Evolutionary conservation across 2,888 invertebrate genomes (phyloP), one percentile per base, ranked within the genome.

Genomic region (Galeopsomyia nigrocyanea): DNA sequence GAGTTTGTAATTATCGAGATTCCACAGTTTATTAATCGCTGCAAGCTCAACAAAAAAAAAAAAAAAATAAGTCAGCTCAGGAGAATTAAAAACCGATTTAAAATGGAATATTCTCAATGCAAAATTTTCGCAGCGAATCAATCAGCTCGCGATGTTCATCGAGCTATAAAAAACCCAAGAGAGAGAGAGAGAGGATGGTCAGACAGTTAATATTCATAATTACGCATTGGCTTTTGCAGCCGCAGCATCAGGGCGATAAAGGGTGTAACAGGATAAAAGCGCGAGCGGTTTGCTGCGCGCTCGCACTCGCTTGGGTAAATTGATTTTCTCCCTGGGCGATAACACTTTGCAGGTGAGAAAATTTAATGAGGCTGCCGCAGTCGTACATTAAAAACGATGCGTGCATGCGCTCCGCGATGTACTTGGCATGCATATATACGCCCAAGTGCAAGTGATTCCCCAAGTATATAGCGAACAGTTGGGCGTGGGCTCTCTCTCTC

Each of bases 151-250:
- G 31, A 31, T 39, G 13, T 10, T 10, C 5, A 39, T 3, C 39
- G 39, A 39, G 39, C 39, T 39, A 39, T 7, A 39, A 13, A 39
- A 13, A 39, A 7, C 3, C 1, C 7, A 7, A 39, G 39, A 39
- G 39, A 39, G 39, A 39, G 51, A 16, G 19, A 13, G 26, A 7
- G 31, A 57, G 16, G 26, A 22, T 16, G 13, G 21, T 17, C 31
- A 14, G 21, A 57, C 58, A 46, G 21, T 51, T 64, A 61, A 56
- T 68, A 73, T 60, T 50, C 64, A 60, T 73, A 73, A 73, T 68
- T 60, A 61, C 31, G 61, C 39, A 39, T 39, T 1, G 39, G 39
- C 39, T 9, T 39, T 26, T n/a, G n/a, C n/a, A n/a, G n/a, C n/a
- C n/a, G 26, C 26, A 26, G 26, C 26, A 26, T 2, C 26, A 5